Base-by-base conservation (phyloP, 2,113 vertebrate genomes). In the Lasiurus cinereus region DNA sequence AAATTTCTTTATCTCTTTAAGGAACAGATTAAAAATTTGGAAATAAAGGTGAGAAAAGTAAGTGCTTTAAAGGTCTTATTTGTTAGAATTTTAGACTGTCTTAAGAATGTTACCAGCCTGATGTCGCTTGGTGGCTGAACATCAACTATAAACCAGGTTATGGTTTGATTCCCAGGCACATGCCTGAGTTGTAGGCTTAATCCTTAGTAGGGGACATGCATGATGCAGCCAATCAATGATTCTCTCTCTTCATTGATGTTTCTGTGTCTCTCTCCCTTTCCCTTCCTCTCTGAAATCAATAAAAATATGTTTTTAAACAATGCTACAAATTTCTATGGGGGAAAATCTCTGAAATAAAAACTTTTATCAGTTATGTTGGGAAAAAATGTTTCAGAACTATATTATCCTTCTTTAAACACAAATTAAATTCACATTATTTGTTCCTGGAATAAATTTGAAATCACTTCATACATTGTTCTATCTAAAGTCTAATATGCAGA, bases 31-130 rank as follows among this genome's bases (percentile, higher is more conserved):
- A 83, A 89, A 83, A 21, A 56, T 79, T 83, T 89, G 27, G 36
- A 93, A 96, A 93, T 59, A 95, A 69, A 91, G 88, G 46, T 72
- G 88, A 85, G 14, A 76, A 79, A 92, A 70, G 1, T 5, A 86
- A 92, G 3, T 83, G 3, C 6, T 85, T 86, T 83, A 66, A 94
- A 4, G 33, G 13, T 76, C 78, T 66, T 90, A 67, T 72, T 76
- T 77, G 21, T 62, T 88, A 69, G 24, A 64, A 16, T 92, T 59
- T 85, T 84, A 70, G 33, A 72, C 18, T 76, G 73, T 48, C 85
- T 91, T 86, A 59, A 85, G 54, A 96, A 93, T 67, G 21, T 3
- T 66, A 24, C 24, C 59, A 62, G 59, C 22, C 22, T 62, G 59
- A 62, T 62, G 24, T 62, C 9, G 22, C 10, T 62, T 62, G 59